phyloP scores from a whole-genome alignment of 2,113 vertebrate species.

The Neoarius graeffei region DNA sequence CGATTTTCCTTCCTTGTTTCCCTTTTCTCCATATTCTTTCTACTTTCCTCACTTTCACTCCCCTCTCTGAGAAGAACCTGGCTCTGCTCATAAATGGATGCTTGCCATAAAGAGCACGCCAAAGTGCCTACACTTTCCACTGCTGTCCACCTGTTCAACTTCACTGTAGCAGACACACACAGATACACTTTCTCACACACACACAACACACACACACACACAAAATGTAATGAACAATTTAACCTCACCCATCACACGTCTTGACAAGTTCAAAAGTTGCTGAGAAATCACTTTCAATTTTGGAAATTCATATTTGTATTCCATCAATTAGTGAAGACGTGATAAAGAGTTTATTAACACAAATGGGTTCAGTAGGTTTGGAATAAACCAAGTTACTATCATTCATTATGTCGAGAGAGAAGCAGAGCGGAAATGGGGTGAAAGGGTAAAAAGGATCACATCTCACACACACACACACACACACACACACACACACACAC shows the following conservation, averaged over 20 bases:
- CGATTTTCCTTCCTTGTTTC: neutral
- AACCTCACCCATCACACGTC: constrained; percentile 38
- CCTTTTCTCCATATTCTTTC: neutral
- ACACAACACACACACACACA: constrained; percentile 11
- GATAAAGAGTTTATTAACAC: neutral
- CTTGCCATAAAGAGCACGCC: constrained; percentile 52
- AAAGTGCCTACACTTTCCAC: constrained; percentile 60
- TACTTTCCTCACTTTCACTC: constrained; percentile 21
- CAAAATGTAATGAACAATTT: constrained; percentile 16
- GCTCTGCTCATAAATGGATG: constrained; percentile 52
- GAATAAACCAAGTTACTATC: neutral
- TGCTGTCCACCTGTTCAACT: constrained; percentile 74
- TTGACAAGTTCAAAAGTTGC: constrained; percentile 33
- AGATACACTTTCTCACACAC: neutral
- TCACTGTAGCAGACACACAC: constrained; percentile 35
- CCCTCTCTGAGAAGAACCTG: constrained; percentile 7
- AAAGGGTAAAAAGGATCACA: neutral
- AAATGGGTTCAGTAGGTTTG: neutral
- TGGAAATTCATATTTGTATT: neutral
- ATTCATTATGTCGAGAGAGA: neutral
- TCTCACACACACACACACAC: neutral
- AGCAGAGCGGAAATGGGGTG: neutral
- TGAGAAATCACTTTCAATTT: constrained; percentile 16
- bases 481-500: too few species aligned
- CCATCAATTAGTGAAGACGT: neutral